Evolutionary conservation across 2,797 vertebrate genomes (phyloP), one percentile per base, ranked within the genome.

Genomic region (Margarornis squamiger): DNA sequence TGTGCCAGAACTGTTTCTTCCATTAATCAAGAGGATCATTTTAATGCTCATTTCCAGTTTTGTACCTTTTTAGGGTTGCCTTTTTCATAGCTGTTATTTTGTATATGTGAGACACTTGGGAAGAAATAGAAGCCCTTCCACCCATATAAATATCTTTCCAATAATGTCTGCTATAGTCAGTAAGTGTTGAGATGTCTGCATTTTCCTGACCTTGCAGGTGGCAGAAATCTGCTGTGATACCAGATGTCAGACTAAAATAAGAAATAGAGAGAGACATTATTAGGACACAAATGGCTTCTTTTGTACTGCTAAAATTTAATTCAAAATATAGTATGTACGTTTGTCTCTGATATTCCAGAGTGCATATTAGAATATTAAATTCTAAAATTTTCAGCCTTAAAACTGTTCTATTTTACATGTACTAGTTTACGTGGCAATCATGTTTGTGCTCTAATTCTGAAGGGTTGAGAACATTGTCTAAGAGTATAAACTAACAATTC

Each of bases 161-260:
- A 12, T 90, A 66, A 20, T 54, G 21, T 17, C 88, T 30, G 27
- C 15, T 52, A 0, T 7, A 29, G 58, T 58, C 86, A 75, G 51
- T 12, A 5, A 83, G 61, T 15, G 20, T 80, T 86, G 91, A 86
- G 34, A 87, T 65, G 8, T 34, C 36, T 94, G 46, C 1, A 9
- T 95, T 86, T 92, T 63, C 61, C 70, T 76, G 88, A 90, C 77
- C 88, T 93, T 86, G 86, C 87, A 93, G 94, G 88, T 59, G 74
- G 86, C 80, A 66, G 52, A 58, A 90, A 76, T 94, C 95, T 96
- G 72, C 93, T 96, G 95, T 76, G 94, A 82, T 79, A 78, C 88
- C 97, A 97, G 96, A 96, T 97, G 95, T 93, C 85, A 55, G 23
- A 39, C 91, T 93, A 87, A 54, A 83, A 89, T 36, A 92, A 88